Conservation (phyloP, 2,113 vertebrate genomes). For the Protobothrops mucrosquamatus region DNA sequence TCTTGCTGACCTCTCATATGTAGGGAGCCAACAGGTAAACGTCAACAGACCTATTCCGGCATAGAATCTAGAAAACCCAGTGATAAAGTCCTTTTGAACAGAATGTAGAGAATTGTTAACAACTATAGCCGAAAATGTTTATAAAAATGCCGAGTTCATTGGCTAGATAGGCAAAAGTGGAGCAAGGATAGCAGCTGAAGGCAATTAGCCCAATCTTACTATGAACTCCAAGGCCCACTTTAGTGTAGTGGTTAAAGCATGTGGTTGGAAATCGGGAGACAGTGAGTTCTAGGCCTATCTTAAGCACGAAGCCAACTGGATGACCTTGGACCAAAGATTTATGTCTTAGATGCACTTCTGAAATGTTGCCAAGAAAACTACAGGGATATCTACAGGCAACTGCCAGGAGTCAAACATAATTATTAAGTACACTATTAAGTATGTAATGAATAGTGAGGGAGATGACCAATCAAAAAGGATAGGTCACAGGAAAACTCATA, state of each 20-base stretch:
- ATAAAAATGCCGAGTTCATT: neutral
- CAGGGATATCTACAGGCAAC: neutral
- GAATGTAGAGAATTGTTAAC: neutral
- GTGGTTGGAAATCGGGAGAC: neutral
- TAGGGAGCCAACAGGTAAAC: neutral
- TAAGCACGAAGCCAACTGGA: neutral
- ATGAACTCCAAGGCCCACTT: neutral
- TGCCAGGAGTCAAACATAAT: neutral
- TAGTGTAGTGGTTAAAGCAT: neutral
- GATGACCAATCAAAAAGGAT: neutral
- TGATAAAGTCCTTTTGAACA: neutral
- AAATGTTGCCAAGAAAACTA: neutral
- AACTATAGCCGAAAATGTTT: neutral
- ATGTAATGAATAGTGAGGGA: neutral
- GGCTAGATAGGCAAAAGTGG: neutral
- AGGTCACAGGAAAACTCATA: neutral
- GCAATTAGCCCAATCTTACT: neutral
- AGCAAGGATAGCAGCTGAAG: neutral
- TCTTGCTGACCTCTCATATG: neutral
- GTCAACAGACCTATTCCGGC: neutral
- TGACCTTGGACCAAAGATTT: neutral
- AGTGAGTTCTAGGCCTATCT: neutral
- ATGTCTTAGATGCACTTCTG: neutral
- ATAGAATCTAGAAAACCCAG: neutral
- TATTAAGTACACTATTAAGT: neutral